Evolutionary conservation across 2,113 vertebrate species (phyloP).

Genomic region (Diadophis punctatus): DNA sequence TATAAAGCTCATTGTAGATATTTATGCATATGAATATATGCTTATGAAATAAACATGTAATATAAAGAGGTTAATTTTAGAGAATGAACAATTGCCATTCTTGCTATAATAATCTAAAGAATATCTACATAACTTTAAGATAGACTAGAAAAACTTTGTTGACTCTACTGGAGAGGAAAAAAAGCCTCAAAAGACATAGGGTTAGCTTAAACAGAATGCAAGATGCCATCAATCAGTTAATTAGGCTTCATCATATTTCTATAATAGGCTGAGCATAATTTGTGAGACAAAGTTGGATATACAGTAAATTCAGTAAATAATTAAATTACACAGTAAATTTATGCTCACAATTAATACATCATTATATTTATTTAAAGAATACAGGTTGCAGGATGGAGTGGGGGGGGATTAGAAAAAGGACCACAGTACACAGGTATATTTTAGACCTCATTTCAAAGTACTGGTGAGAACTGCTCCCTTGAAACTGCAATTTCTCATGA

Average conservation of each 20-base stretch:
- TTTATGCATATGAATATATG: slow-evolving; percentile 8
- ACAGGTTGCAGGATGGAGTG: not conserved
- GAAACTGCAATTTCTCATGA: not conserved
- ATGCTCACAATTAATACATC: not conserved
- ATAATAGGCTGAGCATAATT: not conserved
- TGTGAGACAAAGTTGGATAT: not conserved
- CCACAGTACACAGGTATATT: not conserved
- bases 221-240: not conserved
- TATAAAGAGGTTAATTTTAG: slow-evolving; percentile 15
- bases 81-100: slow-evolving; percentile 20
- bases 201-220: not conserved
- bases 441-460: not conserved
- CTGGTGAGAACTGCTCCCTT: not conserved
- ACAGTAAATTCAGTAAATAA: not conserved
- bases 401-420: too few species aligned
- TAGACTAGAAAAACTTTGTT: not conserved
- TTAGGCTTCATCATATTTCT: not conserved
- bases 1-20: slow-evolving; percentile 12
- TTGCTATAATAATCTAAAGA: slow-evolving; percentile 21
- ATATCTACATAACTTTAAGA: slow-evolving; percentile 43
- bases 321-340: not conserved
- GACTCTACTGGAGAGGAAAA: not conserved
- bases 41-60: slow-evolving; percentile 14
- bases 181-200: not conserved
- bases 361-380: not conserved